Conservation (phyloP, 1,140 invertebrate genomes). For the Magallana ariakensis region DNA sequence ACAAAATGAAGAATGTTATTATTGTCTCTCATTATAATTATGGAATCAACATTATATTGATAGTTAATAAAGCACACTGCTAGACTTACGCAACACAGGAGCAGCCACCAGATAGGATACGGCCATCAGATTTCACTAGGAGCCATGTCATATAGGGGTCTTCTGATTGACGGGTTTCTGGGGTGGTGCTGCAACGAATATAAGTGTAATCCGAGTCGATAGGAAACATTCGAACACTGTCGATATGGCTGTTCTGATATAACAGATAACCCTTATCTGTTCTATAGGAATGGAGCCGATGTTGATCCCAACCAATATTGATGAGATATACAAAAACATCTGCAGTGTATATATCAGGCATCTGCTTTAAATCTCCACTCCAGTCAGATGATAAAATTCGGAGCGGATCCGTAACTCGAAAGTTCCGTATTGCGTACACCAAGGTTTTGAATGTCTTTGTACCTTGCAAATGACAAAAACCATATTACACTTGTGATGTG, state of each 20-base stretch:
- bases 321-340: constrained; percentile 25
- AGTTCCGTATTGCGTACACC: not conserved
- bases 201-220: not conserved
- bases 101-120: constrained; percentile 18
- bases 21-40: not conserved
- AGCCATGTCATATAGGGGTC: not conserved
- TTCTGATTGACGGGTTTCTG: not conserved
- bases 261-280: constrained; percentile 22
- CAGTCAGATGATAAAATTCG: constrained; percentile 3
- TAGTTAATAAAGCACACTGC: not conserved
- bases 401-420: too few relatives aligned
- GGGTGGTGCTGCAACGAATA: not conserved
- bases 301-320: not conserved
- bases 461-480: not conserved
- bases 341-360: constrained; percentile 19
- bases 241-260: constrained; percentile 5
- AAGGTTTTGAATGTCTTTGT: not conserved
- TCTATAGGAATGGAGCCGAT: not conserved
- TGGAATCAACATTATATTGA: not conserved
- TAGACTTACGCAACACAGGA: constrained; percentile 43
- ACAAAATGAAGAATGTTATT: not conserved
- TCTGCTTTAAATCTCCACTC: not conserved
- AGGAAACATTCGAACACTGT: not conserved
- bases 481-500: not conserved
- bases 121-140: not conserved